Percentiles rank a stretch among this genome's conserved stretches.
These are phyloP conservation scores for Atractosteus spatula DNA, from an alignment of 2,113 vertebrate species.

Conservation along the genomic window DNA sequence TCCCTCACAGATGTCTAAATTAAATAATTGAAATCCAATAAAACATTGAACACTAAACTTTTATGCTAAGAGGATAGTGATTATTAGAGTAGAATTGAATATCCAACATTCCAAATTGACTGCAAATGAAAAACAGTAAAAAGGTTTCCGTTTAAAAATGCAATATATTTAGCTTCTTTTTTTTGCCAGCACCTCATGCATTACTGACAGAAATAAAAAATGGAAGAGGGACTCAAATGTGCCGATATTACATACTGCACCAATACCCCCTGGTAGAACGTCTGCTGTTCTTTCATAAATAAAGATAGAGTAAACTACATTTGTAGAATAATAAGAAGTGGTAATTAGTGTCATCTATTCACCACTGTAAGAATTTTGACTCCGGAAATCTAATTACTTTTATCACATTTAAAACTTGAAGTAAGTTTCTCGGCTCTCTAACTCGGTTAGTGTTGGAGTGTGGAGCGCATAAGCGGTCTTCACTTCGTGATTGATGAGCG, in stretches of 20 bases:
- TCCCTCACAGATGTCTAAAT: too few species aligned
- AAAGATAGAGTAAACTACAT: constrained; percentile 82
- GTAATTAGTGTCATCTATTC: constrained; percentile 98
- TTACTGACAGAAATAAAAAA: constrained; percentile 51
- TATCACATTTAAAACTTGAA: constrained; percentile 96
- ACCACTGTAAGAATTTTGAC: constrained; percentile 85
- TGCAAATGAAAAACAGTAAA: too few species aligned
- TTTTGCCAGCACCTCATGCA: constrained; percentile 34
- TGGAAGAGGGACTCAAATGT: constrained; percentile 54
- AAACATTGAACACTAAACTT: too few species aligned
- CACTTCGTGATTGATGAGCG: constrained; percentile 86
- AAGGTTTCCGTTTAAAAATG: too few species aligned
- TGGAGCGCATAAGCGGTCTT: constrained; percentile 77
- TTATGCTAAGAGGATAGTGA: too few species aligned
- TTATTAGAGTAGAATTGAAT: too few species aligned
- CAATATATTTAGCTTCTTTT: too few species aligned
- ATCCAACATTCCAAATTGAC: too few species aligned
- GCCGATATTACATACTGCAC: constrained; percentile 54
- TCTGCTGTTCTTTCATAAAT: constrained; percentile 79
- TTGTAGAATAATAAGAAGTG: constrained; percentile 87
- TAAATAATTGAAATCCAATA: too few species aligned
- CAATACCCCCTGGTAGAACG: constrained; percentile 62
- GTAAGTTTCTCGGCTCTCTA: constrained; percentile 85
- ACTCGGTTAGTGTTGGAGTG: constrained; percentile 85
- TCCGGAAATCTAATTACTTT: constrained; percentile 89